Base-by-base conservation (phyloP, 2,113 vertebrate genomes). In the Dromas ardeola region DNA sequence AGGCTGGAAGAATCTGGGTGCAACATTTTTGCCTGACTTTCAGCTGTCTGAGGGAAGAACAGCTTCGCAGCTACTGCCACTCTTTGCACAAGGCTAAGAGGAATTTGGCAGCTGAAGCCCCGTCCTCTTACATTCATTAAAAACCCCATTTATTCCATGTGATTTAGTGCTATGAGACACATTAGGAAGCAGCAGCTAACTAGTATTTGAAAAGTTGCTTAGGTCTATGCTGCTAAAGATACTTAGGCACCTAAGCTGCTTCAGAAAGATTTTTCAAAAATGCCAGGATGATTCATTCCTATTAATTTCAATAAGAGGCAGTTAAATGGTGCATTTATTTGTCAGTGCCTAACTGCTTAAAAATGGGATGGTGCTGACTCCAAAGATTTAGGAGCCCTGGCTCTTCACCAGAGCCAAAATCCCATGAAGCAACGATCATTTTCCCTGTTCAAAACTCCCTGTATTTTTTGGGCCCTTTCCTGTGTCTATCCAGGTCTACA, bases 301-400 rank as follows among this genome's bases (percentile, higher is more conserved):
- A 83, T 96, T 97, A 96, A 97, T 97, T 96, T 96, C 92, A 96
- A 90, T 81, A 94, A 94, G 52, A 96, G 90, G 80, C 76, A 90
- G 94, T 95, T 97, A 97, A 97, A 96, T 93, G 90, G 80, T 88
- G 93, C 93, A 96, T 96, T 95, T 96, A 94, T 96, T 95, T 95
- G 91, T 95, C 94, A 89, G 58, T 95, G 91, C 66, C 87, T 95
- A 97, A 88, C 87, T 96, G 90, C 74, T 96, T 94, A 93, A 95
- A 96, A 93, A 94, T 95, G 89, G 77, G 70, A 95, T 61, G 52
- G 49, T 85, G 80, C 81, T 89, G 69, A 70, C 59, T 92, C 30
- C 6, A 5, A 95, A 97, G 93, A 95, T 96, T 95, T 95, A 97
- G 94, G 79, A 93, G 78, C 45, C 58, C 67, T 88, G 81, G 49